Base-by-base conservation (phyloP, 2,888 invertebrate species). In the Eugnorisma glareosa region DNA sequence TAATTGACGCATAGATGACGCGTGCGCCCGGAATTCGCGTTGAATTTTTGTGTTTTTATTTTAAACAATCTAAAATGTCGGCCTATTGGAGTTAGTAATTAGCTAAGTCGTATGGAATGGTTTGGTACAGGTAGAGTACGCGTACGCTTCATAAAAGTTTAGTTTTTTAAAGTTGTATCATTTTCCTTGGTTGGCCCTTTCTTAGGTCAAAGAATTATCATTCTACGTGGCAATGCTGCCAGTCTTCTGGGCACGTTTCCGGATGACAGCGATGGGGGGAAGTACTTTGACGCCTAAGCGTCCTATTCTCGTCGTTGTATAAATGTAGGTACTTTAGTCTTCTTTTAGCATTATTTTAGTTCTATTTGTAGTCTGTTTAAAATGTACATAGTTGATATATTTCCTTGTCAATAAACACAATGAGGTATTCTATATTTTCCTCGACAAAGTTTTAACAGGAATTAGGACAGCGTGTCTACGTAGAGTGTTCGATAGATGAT, bases 401-500 rank as follows among this genome's bases (percentile, higher is more conserved):
- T 61, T 21, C 35, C 21, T 61, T 35, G 35, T 35, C 10, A 21
- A 35, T 35, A 64, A 64, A 40, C 40, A 64, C 40, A 64, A 61
- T n/a, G 64, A n/a, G 8, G 11, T 37, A 13, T 64, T 15, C 43
- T 40, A 3, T 64, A 64, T 40, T 64, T 35, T 45, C 43, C 10
- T n/a, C 18, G 8, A n/a, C 8, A 21, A 18, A 64, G 72, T 40
- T 28, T 21, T 40, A n/a, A 61, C 59, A 37, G 64, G 35, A 77
- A 82, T 57, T 54, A 61, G 67, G 64, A 31, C 73, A 73, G 18
- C n/a, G n/a, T 71, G 54, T 64, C 48, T 40, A 18, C 57, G 68
- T 64, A 59, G 63, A 67, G 37, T 45, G 51, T n/a, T 40, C 28
- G 64, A 57, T 61, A 45, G 57, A 31, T 40, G 78, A 82, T 78